phyloP scores from a whole-genome alignment of 2,888 invertebrate genomes.

The Tipula confusa region DNA sequence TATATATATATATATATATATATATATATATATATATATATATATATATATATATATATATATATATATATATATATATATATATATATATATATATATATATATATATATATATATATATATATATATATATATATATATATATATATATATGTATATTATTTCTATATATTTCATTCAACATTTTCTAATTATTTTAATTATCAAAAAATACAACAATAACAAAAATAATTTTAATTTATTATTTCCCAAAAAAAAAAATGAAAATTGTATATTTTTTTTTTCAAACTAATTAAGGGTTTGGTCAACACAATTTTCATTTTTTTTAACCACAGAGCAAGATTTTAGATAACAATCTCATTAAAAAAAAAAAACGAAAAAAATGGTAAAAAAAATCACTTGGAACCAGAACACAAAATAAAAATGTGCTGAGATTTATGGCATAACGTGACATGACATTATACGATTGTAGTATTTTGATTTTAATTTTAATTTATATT shows the following conservation, averaged over 20 bases:
- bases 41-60: too few species aligned
- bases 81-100: too few species aligned
- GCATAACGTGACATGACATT: slow-evolving; percentile 29
- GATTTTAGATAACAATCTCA: background rate
- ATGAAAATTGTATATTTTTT: background rate
- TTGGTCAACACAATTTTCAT: background rate
- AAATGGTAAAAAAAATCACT: background rate
- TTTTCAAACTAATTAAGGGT: slow-evolving; percentile 30
- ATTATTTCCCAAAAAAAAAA: slow-evolving; percentile 26
- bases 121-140: too few species aligned
- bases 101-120: too few species aligned
- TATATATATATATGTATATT: too few species aligned
- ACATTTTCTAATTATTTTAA: slow-evolving; percentile 25
- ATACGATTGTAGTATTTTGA: slow-evolving; percentile 26
- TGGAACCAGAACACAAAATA: slow-evolving; percentile 20
- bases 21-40: too few species aligned
- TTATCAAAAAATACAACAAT: slow-evolving; percentile 20
- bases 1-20: too few species aligned
- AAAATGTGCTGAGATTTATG: slow-evolving; percentile 27
- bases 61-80: too few species aligned
- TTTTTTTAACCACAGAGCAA: slow-evolving; percentile 15
- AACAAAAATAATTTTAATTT: slow-evolving; percentile 26
- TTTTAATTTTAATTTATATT: slow-evolving; percentile 22
- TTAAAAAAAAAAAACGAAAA: background rate
- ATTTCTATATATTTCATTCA: too few species aligned